These are phyloP conservation scores for Dendrolimus houi DNA, from an alignment of 2,888 invertebrate genomes.

Conservation along the genomic window DNA sequence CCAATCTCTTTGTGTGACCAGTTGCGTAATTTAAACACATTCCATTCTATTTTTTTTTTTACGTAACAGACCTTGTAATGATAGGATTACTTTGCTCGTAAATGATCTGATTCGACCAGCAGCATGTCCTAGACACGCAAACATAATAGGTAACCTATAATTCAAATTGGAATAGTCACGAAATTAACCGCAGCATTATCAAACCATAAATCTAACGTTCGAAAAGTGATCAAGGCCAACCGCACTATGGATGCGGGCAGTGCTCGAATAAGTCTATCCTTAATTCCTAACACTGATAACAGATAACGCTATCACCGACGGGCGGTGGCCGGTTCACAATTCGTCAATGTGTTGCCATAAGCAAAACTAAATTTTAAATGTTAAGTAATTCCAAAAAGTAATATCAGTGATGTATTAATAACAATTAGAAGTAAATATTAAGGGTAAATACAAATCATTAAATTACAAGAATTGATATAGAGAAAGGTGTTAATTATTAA, in stretches of 20 bases:
- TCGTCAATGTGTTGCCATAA: too few relatives aligned
- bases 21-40: too few relatives aligned
- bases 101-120: not conserved
- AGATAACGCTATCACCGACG: conserved; percentile 65
- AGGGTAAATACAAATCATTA: too few relatives aligned
- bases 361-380: too few relatives aligned
- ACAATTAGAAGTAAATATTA: too few relatives aligned
- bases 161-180: conserved; percentile 15
- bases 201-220: conserved; percentile 15
- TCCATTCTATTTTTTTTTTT: not conserved
- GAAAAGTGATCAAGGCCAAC: conserved; percentile 31
- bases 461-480: too few relatives aligned
- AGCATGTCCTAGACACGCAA: not conserved
- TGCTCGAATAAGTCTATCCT: conserved; percentile 51
- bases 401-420: too few relatives aligned
- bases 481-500: too few relatives aligned
- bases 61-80: not conserved
- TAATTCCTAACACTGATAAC: conserved; percentile 58
- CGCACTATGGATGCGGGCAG: conserved; percentile 46
- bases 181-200: conserved; percentile 7
- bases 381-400: too few relatives aligned
- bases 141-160: not conserved
- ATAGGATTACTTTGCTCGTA: not conserved
- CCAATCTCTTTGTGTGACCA: too few relatives aligned
- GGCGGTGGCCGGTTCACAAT: conserved; percentile 59